Evolutionary conservation across 2,888 invertebrate genomes (phyloP).

Genomic region (Epicampocera succincta): DNA sequence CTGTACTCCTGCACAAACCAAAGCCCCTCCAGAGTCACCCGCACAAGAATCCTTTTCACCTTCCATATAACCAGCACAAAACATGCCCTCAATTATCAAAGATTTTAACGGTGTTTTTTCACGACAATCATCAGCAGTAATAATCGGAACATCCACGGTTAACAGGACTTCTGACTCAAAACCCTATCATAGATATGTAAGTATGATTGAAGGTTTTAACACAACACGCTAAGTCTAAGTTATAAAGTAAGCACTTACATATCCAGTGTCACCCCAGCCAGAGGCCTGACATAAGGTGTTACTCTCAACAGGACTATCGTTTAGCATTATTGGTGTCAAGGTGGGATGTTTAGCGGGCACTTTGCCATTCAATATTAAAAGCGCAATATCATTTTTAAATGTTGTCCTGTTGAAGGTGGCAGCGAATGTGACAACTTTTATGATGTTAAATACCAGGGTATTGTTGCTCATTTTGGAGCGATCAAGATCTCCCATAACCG

Average conservation of each 20-base stretch:
- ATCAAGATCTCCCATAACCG: conserved; percentile 80
- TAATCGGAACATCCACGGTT: conserved; percentile 76
- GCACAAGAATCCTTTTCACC: conserved; percentile 91
- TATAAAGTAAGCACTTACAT: background rate
- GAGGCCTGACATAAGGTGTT: conserved; percentile 77
- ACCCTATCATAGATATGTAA: conserved; percentile 63
- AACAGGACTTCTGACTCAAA: conserved; percentile 71
- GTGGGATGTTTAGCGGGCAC: conserved; percentile 77
- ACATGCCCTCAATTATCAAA: conserved; percentile 85
- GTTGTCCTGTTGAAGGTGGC: conserved; percentile 72
- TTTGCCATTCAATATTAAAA: conserved; percentile 74
- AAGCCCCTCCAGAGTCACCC: conserved; percentile 93
- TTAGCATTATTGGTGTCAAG: conserved; percentile 75
- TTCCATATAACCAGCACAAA: conserved; percentile 89
- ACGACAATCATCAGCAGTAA: conserved; percentile 72
- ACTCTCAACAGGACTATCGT: conserved; percentile 46
- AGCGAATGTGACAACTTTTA: conserved; percentile 65
- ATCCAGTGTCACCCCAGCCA: conserved; percentile 57
- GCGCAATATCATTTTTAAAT: conserved; percentile 76
- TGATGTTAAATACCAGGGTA: conserved; percentile 74
- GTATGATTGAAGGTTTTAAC: too few species aligned
- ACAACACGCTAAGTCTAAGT: background rate
- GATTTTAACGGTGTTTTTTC: conserved; percentile 74
- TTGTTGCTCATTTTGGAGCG: conserved; percentile 74
- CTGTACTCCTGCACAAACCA: conserved; percentile 85